Evolutionary conservation across 1,140 invertebrate genomes (phyloP).

Genomic region (Caenorhabditis inopinata): DNA sequence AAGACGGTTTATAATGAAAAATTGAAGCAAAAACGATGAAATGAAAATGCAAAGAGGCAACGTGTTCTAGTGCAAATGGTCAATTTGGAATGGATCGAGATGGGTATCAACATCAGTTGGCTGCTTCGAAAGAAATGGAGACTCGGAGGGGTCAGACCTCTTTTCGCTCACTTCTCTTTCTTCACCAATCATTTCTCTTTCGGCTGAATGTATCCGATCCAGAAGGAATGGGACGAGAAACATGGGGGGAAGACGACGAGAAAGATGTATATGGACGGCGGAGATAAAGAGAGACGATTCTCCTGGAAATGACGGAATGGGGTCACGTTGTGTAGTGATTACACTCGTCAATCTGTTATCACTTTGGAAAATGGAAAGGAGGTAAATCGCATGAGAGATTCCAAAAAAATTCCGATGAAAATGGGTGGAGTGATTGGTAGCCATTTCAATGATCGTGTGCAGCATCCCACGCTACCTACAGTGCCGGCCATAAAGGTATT

Average conservation of each 20-base stretch:
- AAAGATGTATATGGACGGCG: neutral
- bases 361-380: neutral
- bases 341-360: conserved; percentile 13
- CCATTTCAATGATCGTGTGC: too few relatives aligned
- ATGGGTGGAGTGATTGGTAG: conserved; percentile 14
- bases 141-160: conserved; percentile 29
- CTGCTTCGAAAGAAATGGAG: neutral
- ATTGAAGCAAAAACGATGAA: conserved; percentile 6
- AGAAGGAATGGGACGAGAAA: conserved; percentile 9
- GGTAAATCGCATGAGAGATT: neutral
- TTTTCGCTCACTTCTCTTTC: conserved; percentile 21
- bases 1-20: neutral
- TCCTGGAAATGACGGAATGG: conserved; percentile 16
- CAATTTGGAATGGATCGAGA: neutral
- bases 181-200: conserved; percentile 11
- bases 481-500: too few relatives aligned
- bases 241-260: neutral
- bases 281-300: neutral
- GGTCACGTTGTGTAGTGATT: conserved; percentile 32
- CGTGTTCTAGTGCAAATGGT: neutral
- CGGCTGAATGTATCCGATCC: conserved; percentile 13
- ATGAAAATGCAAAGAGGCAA: neutral
- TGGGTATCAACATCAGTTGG: conserved; percentile 15
- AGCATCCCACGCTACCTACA: too few relatives aligned
- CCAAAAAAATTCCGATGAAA: neutral